phyloP scores from a whole-genome alignment of 1,140 invertebrate genomes.

The Ditylenchus dipsaci region DNA sequence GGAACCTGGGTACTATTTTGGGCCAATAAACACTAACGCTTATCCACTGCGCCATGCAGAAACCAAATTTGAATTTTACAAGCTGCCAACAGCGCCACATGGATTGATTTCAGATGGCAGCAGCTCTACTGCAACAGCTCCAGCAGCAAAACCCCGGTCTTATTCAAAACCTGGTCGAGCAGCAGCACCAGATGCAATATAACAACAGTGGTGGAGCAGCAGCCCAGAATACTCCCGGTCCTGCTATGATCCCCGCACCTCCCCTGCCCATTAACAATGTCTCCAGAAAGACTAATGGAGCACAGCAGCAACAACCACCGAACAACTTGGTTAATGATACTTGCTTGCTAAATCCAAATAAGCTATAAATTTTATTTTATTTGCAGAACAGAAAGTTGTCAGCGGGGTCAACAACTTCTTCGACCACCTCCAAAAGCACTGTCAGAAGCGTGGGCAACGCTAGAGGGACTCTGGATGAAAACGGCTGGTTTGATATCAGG shows the following conservation, averaged over 20 bases:
- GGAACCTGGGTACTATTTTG: too few relatives aligned
- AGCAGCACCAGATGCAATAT: constrained; percentile 19
- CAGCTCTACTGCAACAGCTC: constrained; percentile 42
- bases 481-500: constrained; percentile 29
- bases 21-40: too few relatives aligned
- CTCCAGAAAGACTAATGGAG: neutral
- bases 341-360: too few relatives aligned
- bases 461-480: constrained; percentile 24
- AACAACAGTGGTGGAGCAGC: constrained; percentile 15
- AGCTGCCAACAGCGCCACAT: too few relatives aligned
- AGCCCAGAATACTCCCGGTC: neutral
- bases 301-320: neutral
- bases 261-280: constrained; percentile 14
- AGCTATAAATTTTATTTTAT: too few relatives aligned
- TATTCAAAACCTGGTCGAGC: constrained; percentile 35
- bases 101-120: constrained; percentile 40
- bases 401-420: neutral
- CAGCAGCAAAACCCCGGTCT: constrained; percentile 46
- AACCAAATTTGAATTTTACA: too few relatives aligned
- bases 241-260: constrained; percentile 4
- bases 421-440: constrained; percentile 4
- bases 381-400: too few relatives aligned
- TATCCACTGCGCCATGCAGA: too few relatives aligned
- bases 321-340: neutral
- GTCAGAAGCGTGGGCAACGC: neutral